Evolutionary conservation across 2,888 invertebrate genomes (phyloP).

Genomic region (Linnaemya tessellans): DNA sequence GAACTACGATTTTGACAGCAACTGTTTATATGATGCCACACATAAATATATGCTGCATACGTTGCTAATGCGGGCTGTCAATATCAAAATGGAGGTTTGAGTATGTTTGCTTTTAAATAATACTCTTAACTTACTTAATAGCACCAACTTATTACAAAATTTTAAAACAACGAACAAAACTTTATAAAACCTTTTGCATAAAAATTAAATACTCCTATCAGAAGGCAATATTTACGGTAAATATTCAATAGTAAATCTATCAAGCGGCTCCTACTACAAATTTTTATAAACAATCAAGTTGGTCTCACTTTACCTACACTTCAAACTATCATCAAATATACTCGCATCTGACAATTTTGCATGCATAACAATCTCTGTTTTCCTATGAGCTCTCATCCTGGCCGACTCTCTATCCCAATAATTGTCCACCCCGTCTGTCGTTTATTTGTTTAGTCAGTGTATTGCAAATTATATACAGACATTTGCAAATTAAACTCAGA

Average conservation of each 20-base stretch:
- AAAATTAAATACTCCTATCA: too few relatives aligned
- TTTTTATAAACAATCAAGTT: conserved; percentile 4
- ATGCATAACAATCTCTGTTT: conserved; percentile 32
- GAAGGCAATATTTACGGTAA: background rate
- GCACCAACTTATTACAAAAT: conserved; percentile 6
- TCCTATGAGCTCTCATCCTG: background rate
- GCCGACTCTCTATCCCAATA: background rate
- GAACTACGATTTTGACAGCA: background rate
- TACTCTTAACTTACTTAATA: conserved; percentile 1
- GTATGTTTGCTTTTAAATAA: conserved; percentile 45
- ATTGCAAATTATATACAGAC: conserved; percentile 72
- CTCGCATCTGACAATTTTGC: conserved; percentile 46
- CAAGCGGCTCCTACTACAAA: too few relatives aligned
- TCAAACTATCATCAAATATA: conserved; percentile 2
- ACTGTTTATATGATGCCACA: background rate
- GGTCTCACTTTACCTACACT: conserved; percentile 1
- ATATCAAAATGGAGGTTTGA: conserved; percentile 59
- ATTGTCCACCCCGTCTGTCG: conserved; percentile 23
- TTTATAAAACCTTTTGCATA: too few relatives aligned
- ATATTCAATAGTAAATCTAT: too few relatives aligned
- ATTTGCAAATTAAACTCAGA: conserved; percentile 72
- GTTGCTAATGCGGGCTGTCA: conserved; percentile 69
- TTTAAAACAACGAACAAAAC: background rate
- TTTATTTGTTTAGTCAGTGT: conserved; percentile 70
- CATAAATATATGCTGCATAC: conserved; percentile 9